Evolutionary conservation across 2,888 invertebrate species (phyloP), one percentile per base, ranked within the genome.

Genomic region (Melinopterus prodromus): DNA sequence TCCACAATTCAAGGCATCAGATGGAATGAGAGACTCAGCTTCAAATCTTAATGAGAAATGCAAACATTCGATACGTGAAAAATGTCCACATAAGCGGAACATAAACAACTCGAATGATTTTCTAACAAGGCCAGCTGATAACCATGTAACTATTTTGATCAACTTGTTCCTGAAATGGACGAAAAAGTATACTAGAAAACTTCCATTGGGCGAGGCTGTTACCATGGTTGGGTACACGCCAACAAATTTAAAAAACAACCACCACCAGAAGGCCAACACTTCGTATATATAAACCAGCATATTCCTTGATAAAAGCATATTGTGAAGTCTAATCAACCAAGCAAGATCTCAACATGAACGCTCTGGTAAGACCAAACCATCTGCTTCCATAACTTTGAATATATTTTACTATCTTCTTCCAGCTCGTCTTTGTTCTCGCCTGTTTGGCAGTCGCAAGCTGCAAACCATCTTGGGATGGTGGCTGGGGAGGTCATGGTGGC

Each of bases 271-370:
- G 53, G 53, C 5, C 53, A 53, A 53, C 12, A 9, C 9, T 53
- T 53, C 5, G 53, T 53, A 53, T 53, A 53, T 53, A 53, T 9
- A 53, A 9, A 53, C 53, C 12, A 9, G 53, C 9, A 9, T 53
- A 53, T 53, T 53, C 0, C 9, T 53, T 53, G 53, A 53, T 53
- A 53, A 53, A 53, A 53, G 9, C 74, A 74, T 35, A 74, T 74
- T 74, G 74, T 74, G 36, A 74, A 74, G 74, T 74, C 74, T 15
- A 35, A 74, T 74, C 37, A 36, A 36, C 74, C 35, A 9, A 37
- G 35, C 36, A 74, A 74, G 74, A 74, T 74, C 74, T 74, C 74
- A 74, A 74, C 35, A 74, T 74, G 74, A 74, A 74, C 74, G 74
- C 74, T 26, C 36, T 74, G 74, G 74, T 74, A 74, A 74, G 74